Evolutionary conservation across 2,113 vertebrate species (phyloP).

Genomic region (Lagopus leucura): DNA sequence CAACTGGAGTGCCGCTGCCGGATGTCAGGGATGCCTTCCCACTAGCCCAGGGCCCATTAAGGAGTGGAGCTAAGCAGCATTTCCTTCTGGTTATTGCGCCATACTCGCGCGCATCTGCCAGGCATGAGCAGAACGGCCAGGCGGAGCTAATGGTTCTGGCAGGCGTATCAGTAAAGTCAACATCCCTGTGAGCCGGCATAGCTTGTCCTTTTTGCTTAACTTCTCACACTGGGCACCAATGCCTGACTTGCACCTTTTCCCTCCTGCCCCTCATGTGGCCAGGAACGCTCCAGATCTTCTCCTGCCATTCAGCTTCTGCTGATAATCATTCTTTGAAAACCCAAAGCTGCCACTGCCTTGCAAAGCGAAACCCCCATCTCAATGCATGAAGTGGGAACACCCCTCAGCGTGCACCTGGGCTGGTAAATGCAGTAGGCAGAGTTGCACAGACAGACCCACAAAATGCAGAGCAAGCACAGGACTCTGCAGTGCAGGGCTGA

Average conservation of each 20-base stretch:
- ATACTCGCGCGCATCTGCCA: fast-evolving
- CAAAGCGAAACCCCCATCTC: not conserved
- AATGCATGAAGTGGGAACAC: not conserved
- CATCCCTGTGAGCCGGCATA: fast-evolving
- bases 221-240: fast-evolving
- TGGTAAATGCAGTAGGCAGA: not conserved
- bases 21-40: fast-evolving
- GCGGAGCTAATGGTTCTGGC: not conserved
- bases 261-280: not conserved
- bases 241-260: not conserved
- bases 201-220: not conserved
- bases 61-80: fast-evolving
- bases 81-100: not conserved
- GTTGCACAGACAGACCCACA: fast-evolving
- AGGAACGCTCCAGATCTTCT: not conserved
- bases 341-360: not conserved
- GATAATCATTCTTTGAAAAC: not conserved
- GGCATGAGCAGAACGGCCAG: not conserved
- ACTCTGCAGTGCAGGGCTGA: fast-evolving
- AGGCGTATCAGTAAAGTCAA: not conserved
- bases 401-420: fast-evolving
- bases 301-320: not conserved
- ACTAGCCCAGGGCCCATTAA: fast-evolving
- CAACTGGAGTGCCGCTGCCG: not conserved
- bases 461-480: not conserved